These are phyloP conservation scores for Dipodomys spectabilis DNA, from an alignment of 2,113 vertebrate species.

Conservation along the genomic window DNA sequence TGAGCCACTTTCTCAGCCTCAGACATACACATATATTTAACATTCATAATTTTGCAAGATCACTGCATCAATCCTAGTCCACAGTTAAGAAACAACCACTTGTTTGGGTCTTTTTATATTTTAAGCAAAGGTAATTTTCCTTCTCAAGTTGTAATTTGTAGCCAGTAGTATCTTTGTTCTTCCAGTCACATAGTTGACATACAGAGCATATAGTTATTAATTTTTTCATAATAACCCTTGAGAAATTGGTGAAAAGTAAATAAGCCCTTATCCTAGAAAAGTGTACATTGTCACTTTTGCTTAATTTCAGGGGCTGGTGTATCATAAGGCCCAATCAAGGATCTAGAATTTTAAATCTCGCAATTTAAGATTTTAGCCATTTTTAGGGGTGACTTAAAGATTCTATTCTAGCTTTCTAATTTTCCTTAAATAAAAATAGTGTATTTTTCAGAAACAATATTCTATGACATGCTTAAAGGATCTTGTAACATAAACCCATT, in stretches of 20 bases:
- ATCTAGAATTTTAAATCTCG: not conserved
- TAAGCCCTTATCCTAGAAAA: too few relatives aligned
- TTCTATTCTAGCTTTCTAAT: conserved; percentile 37
- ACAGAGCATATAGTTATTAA: not conserved
- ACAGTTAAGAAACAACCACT: conserved; percentile 37
- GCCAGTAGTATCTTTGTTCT: not conserved
- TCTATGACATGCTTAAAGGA: not conserved
- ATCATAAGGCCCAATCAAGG: not conserved
- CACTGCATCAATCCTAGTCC: not conserved
- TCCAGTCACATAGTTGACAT: not conserved
- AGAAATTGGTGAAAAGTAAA: conserved; percentile 10
- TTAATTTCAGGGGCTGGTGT: not conserved
- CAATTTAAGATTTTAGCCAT: conserved; percentile 18
- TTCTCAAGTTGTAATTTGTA: not conserved
- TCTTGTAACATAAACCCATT: conserved; percentile 42
- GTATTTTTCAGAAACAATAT: conserved; percentile 48
- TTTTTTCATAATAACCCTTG: conserved; percentile 18
- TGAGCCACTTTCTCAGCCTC: too few relatives aligned
- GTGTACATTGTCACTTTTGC: not conserved
- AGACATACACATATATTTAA: not conserved
- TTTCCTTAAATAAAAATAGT: not conserved
- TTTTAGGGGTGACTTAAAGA: conserved; percentile 5
- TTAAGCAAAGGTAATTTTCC: not conserved
- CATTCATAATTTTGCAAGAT: conserved; percentile 7
- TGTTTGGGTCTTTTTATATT: not conserved